These are phyloP conservation scores for Euura lappo DNA, from an alignment of 1,140 invertebrate genomes.

Conservation along the genomic window DNA sequence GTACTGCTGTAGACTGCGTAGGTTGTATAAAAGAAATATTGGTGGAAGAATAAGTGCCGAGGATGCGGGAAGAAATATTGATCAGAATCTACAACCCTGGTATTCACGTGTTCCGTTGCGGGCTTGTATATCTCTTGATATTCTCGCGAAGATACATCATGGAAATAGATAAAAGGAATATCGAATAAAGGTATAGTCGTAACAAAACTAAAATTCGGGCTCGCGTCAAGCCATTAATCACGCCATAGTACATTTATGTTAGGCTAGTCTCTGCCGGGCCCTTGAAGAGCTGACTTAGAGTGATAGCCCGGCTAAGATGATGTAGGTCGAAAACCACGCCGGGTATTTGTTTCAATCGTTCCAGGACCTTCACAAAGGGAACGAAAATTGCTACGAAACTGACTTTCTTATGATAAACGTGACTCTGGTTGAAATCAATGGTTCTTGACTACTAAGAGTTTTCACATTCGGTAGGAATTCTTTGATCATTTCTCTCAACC, in stretches of 20 bases:
- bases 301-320: slow-evolving; percentile 1
- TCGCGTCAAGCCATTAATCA: slow-evolving; percentile 6
- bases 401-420: neutral
- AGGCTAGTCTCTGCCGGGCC: neutral
- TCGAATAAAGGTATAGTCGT: slow-evolving; percentile 7
- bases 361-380: neutral
- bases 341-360: slow-evolving; percentile 5
- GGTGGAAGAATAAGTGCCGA: neutral
- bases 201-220: slow-evolving; percentile 5
- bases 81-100: neutral
- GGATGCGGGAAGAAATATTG: neutral
- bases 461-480: too few relatives aligned
- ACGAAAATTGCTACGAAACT: neutral
- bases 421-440: too few relatives aligned
- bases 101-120: neutral
- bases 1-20: too few relatives aligned
- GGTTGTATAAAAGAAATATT: neutral
- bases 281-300: neutral
- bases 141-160: slow-evolving; percentile 1
- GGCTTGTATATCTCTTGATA: neutral
- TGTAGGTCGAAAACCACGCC: neutral
- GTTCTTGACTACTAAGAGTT: too few relatives aligned
- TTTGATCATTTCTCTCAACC: too few relatives aligned
- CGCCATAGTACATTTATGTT: neutral
- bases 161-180: slow-evolving; percentile 5